Evolutionary conservation across 2,888 invertebrate species (phyloP), one percentile per base, ranked within the genome.

Genomic region (Griposia aprilina): DNA sequence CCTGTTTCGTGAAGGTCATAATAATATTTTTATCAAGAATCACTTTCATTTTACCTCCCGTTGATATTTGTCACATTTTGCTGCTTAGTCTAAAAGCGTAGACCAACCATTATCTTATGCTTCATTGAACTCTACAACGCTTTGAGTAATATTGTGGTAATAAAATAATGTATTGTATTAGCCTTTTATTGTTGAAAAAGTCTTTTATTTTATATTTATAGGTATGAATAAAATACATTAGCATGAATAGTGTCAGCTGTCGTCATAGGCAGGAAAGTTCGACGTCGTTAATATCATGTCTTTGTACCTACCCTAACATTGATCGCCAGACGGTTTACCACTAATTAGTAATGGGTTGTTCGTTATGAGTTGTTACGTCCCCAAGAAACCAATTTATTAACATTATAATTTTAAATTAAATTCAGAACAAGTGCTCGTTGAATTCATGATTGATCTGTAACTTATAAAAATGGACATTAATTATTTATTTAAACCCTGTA

Each of bases 91-190:
- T 83, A 55, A 67, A 74, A 70, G 74, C 65, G 66, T 74, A 59
- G 65, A 36, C 75, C 82, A 59, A 82, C 85, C 82, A 36, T 69
- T 50, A 36, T 59, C 10, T 65, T 57, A 66, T 48, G 85, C 81
- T 74, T 66, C 50, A 74, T 36, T 81, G 66, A 66, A 70, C 73
- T 13, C 20, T 30, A 66, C 57, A 17, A 65, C 26, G 45, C 26
- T 83, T 83, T 59, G n/a, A 78, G n/a, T 45, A 55, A 69, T 65
- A 63, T 59, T 45, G 45, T 45, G 45, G 45, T 10, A 45, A 7
- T 45, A 45, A 13, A 36, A 48, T 83, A 65, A 59, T 78, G 13
- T 26, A 68, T 83, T 69, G 23, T 83, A 26, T 50, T 20, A 45
- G 7, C 23, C 15, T 23, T 41, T 30, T 74, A 55, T 57, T 81